phyloP scores from a whole-genome alignment of 2,888 invertebrate genomes.

The Fissipunctia ypsillon region DNA sequence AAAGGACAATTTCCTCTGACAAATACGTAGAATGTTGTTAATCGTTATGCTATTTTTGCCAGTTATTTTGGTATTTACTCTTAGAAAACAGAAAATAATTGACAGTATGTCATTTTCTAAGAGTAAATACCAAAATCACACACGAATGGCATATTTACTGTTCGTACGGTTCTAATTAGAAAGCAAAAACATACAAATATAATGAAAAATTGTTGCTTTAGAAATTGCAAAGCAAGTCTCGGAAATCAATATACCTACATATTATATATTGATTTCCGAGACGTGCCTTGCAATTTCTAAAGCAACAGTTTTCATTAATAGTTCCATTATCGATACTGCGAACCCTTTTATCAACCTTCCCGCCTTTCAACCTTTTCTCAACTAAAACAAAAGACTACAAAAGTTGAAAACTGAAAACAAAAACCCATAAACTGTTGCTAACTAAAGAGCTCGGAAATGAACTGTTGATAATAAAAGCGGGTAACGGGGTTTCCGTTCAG shows the following conservation, averaged over 20 bases:
- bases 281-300: not conserved
- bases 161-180: not conserved
- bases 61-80: too few species aligned
- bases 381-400: not conserved
- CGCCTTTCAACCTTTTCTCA: not conserved
- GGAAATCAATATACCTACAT: not conserved
- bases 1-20: too few species aligned
- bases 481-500: slow-evolving; percentile 17
- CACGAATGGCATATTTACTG: too few species aligned
- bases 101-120: too few species aligned
- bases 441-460: slow-evolving; percentile 19
- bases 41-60: too few species aligned
- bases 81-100: too few species aligned
- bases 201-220: not conserved
- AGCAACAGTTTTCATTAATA: not conserved
- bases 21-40: too few species aligned
- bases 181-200: not conserved
- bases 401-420: not conserved
- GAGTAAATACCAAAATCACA: too few species aligned
- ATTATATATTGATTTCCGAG: not conserved
- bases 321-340: not conserved
- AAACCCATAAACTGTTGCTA: slow-evolving; percentile 10
- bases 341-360: not conserved
- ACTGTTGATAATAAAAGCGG: slow-evolving; percentile 40
- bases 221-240: too few species aligned